Percentiles rank a stretch among this genome's conserved stretches.
These are phyloP conservation scores for Poecilobothrus nobilitatus DNA, from an alignment of 2,888 invertebrate genomes.

Conservation along the genomic window DNA sequence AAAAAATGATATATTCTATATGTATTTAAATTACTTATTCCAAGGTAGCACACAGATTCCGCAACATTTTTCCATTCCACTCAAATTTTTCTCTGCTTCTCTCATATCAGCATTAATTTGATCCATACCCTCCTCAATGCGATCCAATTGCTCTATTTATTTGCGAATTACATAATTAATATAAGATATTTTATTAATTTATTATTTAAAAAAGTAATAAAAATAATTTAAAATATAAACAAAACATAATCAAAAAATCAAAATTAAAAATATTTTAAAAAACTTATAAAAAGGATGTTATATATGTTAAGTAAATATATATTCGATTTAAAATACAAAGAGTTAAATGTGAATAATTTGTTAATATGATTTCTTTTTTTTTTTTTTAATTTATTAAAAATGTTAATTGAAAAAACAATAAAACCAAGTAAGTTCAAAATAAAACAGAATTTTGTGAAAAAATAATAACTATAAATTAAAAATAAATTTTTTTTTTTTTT, in stretches of 20 bases:
- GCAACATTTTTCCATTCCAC: conserved; percentile 99
- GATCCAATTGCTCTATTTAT: conserved; percentile 86
- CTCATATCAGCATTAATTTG: conserved; percentile 99
- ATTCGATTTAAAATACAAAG: neutral
- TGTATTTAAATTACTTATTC: conserved; percentile 71
- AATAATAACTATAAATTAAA: neutral
- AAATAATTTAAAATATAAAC: neutral
- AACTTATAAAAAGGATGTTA: neutral
- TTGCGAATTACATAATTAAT: neutral
- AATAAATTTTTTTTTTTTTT: too few relatives aligned
- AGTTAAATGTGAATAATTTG: conserved; percentile 6
- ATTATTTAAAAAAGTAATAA: neutral
- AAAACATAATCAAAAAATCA: neutral
- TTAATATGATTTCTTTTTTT: conserved; percentile 2
- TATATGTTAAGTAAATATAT: neutral
- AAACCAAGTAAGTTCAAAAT: neutral
- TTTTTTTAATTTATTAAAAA: neutral
- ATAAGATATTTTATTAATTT: neutral
- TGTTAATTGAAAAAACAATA: neutral
- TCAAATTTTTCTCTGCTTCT: conserved; percentile 98
- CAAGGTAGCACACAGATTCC: conserved; percentile 97
- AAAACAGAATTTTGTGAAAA: neutral
- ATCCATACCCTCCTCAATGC: conserved; percentile 99
- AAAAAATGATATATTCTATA: too few relatives aligned
- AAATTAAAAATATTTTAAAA: neutral